A percentile compares a stretch with the other conserved stretches of the same genome.
These are phyloP conservation scores for Drosophila emarginata DNA, from an alignment of 2,888 invertebrate species.

Conservation along the genomic window DNA sequence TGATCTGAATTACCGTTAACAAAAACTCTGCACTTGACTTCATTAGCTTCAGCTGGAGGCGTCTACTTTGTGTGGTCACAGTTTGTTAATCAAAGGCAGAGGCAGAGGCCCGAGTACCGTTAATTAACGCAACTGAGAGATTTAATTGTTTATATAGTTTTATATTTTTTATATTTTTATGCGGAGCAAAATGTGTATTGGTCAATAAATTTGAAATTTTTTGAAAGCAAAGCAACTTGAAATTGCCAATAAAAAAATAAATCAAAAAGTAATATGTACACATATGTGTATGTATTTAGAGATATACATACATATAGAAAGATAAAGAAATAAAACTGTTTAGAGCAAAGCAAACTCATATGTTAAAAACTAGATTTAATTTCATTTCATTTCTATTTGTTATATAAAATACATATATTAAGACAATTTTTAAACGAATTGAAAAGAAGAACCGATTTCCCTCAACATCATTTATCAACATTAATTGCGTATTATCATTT, in stretches of 20 bases:
- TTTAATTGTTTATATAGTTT: constrained; percentile 51
- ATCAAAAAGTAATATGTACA: background rate
- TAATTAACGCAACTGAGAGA: constrained; percentile 62
- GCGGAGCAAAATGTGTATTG: constrained; percentile 30
- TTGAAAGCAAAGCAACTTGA: constrained; percentile 49
- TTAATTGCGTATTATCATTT: background rate
- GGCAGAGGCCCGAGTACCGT: constrained; percentile 52
- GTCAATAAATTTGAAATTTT: constrained; percentile 48
- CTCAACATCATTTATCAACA: too few species aligned
- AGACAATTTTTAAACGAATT: too few species aligned
- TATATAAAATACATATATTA: too few species aligned
- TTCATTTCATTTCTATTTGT: too few species aligned
- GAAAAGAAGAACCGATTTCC: too few species aligned
- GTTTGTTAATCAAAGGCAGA: constrained; percentile 62
- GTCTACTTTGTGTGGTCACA: constrained; percentile 60
- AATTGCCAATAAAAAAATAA: constrained; percentile 21
- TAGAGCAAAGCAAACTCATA: too few species aligned
- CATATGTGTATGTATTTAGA: too few species aligned
- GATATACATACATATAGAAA: background rate
- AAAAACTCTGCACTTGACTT: constrained; percentile 67
- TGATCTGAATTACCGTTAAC: constrained; percentile 44
- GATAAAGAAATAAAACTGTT: background rate
- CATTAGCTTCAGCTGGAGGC: constrained; percentile 39
- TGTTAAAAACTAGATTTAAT: too few species aligned
- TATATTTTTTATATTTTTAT: constrained; percentile 19